Evolutionary conservation across 2,113 vertebrate genomes (phyloP).

Genomic region (Calidris pygmaea): DNA sequence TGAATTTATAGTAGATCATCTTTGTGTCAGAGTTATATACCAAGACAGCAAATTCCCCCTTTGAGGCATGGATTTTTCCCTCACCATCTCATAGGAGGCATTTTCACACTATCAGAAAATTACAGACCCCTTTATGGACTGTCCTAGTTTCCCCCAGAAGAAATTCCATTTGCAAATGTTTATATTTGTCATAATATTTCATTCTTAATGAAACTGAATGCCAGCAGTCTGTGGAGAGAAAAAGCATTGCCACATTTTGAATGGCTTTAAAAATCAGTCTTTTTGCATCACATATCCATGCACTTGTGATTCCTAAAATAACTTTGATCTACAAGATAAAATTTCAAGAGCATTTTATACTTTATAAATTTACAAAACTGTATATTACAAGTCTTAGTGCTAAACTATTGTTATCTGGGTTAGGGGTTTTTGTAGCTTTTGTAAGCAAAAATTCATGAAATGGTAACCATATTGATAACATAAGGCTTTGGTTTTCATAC

Average conservation of each 20-base stretch:
- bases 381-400: neutral
- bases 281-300: neutral
- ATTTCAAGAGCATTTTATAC: neutral
- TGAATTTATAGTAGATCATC: neutral
- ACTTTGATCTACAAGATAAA: neutral
- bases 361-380: neutral
- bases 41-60: neutral
- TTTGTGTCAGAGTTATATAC: slow-evolving; percentile 4
- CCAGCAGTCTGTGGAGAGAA: neutral
- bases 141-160: neutral
- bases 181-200: neutral
- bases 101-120: neutral
- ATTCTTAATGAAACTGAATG: neutral
- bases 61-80: neutral
- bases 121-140: neutral
- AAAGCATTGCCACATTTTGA: neutral
- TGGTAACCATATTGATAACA: neutral
- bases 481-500: neutral
- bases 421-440: neutral
- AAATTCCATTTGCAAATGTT: neutral
- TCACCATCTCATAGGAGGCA: neutral
- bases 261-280: neutral
- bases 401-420: neutral
- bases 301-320: neutral
- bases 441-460: neutral